Evolutionary conservation across 2,797 vertebrate genomes (phyloP).

Genomic region (Chromobotia macracanthus): DNA sequence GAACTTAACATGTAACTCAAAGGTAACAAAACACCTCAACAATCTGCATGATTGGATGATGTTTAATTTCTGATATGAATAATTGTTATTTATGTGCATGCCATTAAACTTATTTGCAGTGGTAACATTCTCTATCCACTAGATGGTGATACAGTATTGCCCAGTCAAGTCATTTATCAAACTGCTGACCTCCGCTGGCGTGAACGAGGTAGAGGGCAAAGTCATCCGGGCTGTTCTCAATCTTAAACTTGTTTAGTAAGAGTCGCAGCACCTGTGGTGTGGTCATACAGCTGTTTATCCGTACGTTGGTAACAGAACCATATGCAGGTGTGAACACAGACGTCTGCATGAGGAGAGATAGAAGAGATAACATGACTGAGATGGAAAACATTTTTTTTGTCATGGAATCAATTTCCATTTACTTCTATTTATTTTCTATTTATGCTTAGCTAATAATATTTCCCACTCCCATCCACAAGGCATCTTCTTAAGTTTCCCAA

Average conservation of each 20-base stretch:
- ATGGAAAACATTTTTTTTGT: too few relatives aligned
- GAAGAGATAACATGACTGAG: not conserved
- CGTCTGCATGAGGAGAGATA: conserved; percentile 74
- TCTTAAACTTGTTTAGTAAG: conserved; percentile 97
- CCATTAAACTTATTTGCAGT: too few relatives aligned
- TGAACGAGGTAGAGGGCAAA: conserved; percentile 94
- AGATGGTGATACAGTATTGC: conserved; percentile 31
- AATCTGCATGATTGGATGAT: too few relatives aligned
- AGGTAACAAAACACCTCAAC: too few relatives aligned
- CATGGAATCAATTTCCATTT: not conserved
- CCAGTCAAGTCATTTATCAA: not conserved
- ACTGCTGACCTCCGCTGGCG: conserved; percentile 87
- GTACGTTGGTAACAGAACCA: conserved; percentile 91
- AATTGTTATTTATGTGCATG: too few relatives aligned
- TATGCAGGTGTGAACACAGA: conserved; percentile 91
- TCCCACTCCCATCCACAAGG: not conserved
- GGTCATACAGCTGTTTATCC: conserved; percentile 97
- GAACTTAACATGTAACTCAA: too few relatives aligned
- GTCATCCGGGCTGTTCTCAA: conserved; percentile 92
- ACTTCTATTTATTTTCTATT: conserved; percentile 1
- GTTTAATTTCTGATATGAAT: too few relatives aligned
- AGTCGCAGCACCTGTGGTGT: conserved; percentile 92
- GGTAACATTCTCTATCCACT: not conserved
- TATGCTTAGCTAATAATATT: not conserved
- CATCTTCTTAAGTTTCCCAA: conserved; percentile 52